phyloP scores from a whole-genome alignment of 2,113 vertebrate species.

The Marcusenius ussheri region DNA sequence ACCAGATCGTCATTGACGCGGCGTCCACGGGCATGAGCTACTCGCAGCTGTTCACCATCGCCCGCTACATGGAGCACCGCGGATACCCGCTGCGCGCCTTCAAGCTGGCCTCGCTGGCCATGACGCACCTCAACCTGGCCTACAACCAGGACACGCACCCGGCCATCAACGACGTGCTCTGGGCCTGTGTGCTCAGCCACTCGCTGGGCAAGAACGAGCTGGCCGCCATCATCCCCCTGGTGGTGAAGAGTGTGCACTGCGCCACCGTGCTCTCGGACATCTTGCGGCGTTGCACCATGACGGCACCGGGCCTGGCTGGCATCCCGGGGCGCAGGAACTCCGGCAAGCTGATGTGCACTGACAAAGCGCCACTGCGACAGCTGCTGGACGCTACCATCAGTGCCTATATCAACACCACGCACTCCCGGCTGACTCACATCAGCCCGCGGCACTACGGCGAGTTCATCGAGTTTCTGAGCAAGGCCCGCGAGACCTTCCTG shows the following conservation, averaged over 20 bases:
- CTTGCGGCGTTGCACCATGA: constrained; percentile 91
- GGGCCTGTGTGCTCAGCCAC: constrained; percentile 96
- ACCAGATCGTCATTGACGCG: constrained; percentile 93
- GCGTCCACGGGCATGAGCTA: constrained; percentile 93
- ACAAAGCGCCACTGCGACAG: constrained; percentile 93
- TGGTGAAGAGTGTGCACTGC: constrained; percentile 96
- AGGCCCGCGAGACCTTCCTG: constrained; percentile 74
- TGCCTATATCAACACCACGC: constrained; percentile 97
- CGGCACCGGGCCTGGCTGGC: constrained; percentile 85
- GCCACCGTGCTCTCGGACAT: constrained; percentile 96
- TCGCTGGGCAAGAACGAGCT: constrained; percentile 98
- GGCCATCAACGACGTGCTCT: constrained; percentile 95
- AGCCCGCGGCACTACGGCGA: constrained; percentile 93
- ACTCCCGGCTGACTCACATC: constrained; percentile 96
- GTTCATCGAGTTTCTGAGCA: constrained; percentile 76
- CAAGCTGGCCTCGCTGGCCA: constrained; percentile 90
- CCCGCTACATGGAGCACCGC: constrained; percentile 96
- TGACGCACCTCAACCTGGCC: constrained; percentile 95
- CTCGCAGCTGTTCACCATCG: constrained; percentile 95
- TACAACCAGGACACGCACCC: constrained; percentile 99
- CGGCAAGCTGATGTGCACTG: constrained; percentile 94
- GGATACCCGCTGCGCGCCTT: constrained; percentile 93
- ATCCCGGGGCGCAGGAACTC: constrained; percentile 93
- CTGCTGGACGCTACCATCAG: constrained; percentile 92
- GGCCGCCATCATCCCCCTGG: constrained; percentile 88